Conservation (phyloP, 2,113 vertebrate genomes). For the Apaloderma vittatum region DNA sequence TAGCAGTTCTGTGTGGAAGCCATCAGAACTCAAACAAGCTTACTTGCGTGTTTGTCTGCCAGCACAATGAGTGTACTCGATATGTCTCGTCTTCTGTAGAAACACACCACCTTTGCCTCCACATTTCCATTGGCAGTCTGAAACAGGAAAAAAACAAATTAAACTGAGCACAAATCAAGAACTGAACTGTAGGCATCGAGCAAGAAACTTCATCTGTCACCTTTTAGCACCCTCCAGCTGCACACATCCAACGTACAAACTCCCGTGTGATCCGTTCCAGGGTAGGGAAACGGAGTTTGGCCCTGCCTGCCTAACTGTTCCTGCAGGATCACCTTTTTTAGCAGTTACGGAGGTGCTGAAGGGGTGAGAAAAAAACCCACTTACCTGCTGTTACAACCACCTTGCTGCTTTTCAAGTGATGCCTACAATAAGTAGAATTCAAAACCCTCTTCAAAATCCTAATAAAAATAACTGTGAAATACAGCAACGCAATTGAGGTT, state of each 20-base stretch:
- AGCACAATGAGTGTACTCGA: slow-evolving; percentile 94
- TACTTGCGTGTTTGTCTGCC: slow-evolving; percentile 98
- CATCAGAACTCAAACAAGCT: slow-evolving; percentile 71
- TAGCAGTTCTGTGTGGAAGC: not conserved
- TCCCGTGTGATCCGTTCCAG: not conserved
- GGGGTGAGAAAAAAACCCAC: not conserved
- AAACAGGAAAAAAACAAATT: slow-evolving; percentile 68
- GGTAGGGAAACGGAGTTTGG: not conserved
- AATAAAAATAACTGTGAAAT: not conserved
- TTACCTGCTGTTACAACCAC: not conserved
- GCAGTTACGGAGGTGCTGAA: not conserved
- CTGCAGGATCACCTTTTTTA: not conserved
- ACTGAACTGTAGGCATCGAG: not conserved
- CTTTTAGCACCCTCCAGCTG: not conserved
- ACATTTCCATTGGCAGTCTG: slow-evolving; percentile 98
- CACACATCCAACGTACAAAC: not conserved
- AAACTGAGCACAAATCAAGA: not conserved
- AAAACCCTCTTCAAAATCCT: not conserved
- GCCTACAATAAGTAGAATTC: not conserved
- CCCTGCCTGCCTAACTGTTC: not conserved
- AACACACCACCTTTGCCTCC: slow-evolving; percentile 98
- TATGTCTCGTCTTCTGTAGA: slow-evolving; percentile 96
- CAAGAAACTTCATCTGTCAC: not conserved
- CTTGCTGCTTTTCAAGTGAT: not conserved
- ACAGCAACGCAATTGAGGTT: not conserved